Evolutionary conservation across 2,888 invertebrate species (phyloP).

Genomic region (Itoplectis maculator): DNA sequence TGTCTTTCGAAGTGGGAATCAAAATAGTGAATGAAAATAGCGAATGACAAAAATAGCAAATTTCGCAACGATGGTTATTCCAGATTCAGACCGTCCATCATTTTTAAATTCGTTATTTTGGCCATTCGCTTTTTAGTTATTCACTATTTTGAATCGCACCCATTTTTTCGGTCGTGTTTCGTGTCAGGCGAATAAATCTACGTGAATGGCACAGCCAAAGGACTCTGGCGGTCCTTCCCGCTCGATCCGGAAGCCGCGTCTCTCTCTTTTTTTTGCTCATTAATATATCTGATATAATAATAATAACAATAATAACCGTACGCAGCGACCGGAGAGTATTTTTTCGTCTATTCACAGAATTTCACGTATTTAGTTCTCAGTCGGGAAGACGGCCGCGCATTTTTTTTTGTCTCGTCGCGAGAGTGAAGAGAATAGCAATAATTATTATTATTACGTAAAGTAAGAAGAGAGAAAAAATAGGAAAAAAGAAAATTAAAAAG

Average conservation of each 20-base stretch:
- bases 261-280: constrained; percentile 1
- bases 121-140: too few species aligned
- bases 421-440: constrained; percentile 23
- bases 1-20: too few species aligned
- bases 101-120: too few species aligned
- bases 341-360: constrained; percentile 38
- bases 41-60: too few species aligned
- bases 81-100: too few species aligned
- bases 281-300: constrained; percentile 15
- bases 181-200: constrained; percentile 78
- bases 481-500: constrained; percentile 10
- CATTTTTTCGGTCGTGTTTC: constrained; percentile 71
- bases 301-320: not conserved
- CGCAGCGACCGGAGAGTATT: not conserved
- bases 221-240: constrained; percentile 76
- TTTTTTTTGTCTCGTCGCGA: constrained; percentile 31
- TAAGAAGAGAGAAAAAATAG: constrained; percentile 25
- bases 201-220: constrained; percentile 83
- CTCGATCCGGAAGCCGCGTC: constrained; percentile 36
- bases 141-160: too few species aligned
- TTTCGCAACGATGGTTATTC: too few species aligned
- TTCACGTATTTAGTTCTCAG: constrained; percentile 2
- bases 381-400: constrained; percentile 36
- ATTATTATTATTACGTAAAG: constrained; percentile 12
- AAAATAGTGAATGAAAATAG: too few species aligned